These are phyloP conservation scores for Camponotus pennsylvanicus DNA, from an alignment of 1,140 invertebrate species.

Conservation along the genomic window DNA sequence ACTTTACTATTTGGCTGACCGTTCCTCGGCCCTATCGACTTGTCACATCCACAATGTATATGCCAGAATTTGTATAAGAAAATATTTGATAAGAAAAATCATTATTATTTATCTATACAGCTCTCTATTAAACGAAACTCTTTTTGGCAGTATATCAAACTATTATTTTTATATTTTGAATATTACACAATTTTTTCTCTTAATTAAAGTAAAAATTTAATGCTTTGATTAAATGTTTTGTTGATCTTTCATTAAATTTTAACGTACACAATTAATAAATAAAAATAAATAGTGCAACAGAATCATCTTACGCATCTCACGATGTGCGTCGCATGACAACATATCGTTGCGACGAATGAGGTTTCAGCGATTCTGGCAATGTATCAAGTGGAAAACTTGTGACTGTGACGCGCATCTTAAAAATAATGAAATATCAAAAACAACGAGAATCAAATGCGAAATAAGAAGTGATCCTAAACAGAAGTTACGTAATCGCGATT, in stretches of 20 bases:
- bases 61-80: neutral
- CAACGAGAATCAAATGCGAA: neutral
- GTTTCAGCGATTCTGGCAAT: slow-evolving; percentile 71
- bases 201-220: slow-evolving; percentile 4
- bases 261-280: neutral
- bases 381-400: slow-evolving; percentile 79
- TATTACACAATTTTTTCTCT: neutral
- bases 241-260: slow-evolving; percentile 8
- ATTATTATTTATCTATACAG: neutral
- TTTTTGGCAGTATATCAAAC: too few species aligned
- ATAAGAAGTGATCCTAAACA: neutral
- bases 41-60: neutral
- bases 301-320: slow-evolving; percentile 28
- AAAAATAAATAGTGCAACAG: slow-evolving; percentile 15
- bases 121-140: slow-evolving; percentile 5
- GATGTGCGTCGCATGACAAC: neutral
- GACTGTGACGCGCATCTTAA: slow-evolving; percentile 53
- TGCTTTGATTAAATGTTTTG: neutral
- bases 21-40: slow-evolving; percentile 19
- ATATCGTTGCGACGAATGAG: slow-evolving; percentile 38
- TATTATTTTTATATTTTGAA: neutral
- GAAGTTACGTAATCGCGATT: neutral
- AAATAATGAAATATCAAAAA: slow-evolving; percentile 43
- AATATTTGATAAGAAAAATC: neutral
- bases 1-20: slow-evolving; percentile 40